Base-by-base conservation (phyloP, 92 coral and sea anemone genomes). In the Epizoanthus scotinus region DNA sequence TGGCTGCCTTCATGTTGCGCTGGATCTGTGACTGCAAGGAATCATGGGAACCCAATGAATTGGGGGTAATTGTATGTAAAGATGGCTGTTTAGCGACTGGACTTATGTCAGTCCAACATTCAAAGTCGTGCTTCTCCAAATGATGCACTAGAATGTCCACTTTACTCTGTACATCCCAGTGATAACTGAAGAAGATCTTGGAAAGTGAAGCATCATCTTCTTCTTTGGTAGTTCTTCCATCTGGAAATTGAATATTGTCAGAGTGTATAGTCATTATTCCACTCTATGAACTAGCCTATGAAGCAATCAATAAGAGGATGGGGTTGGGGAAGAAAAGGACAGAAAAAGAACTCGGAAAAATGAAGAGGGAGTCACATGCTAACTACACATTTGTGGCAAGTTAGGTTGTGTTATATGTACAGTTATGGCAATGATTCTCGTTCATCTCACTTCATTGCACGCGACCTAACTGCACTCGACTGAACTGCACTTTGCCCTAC, bases 91-190 rank as follows among this genome's bases (percentile, higher is more conserved):
- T 89, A 56, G 89, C 78, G 53, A 86, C 91, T 25, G 83, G 68
- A 38, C 87, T 81, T 22, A 88, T 78, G 70, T 95, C 98, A 3
- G 93, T 95, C 77, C 90, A 88, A 63, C 91, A 90, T 52, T 93
- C 89, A 66, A 85, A 95, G 36, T 94, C 91, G 84, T 95, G 87
- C 70, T 86, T 89, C 63, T 92, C 95, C 75, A 95, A 83, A 29
- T 84, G 87, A 65, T 95, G 89, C 3, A 86, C 93, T 27, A 95
- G 85, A 40, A 63, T 27, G 19, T 83, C 86, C 10, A 93, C 98
- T 78, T 89, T 93, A 60, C 78, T 93, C 62, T 95, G 98, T 71
- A 92, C 90, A 68, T 95, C 98, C 97, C 97, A 93, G 86, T 95
- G 98, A 73, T 95, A 90, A 71, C 98, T 95, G 40, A 95, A 81